phyloP scores from a whole-genome alignment of 1,140 invertebrate genomes.

The Magallana gigas region DNA sequence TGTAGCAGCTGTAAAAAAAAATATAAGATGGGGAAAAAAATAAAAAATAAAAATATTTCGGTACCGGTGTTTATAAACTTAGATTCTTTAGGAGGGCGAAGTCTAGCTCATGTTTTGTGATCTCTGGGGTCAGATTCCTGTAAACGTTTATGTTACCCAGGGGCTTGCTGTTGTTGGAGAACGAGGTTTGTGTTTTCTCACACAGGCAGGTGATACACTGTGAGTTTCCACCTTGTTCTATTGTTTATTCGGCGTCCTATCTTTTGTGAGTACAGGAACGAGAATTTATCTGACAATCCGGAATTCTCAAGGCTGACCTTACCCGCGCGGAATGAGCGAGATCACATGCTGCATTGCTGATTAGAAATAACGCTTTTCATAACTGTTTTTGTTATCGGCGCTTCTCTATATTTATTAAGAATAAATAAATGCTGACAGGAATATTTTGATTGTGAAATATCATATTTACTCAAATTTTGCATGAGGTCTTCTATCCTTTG shows the following conservation, averaged over 20 bases:
- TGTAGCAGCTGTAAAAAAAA: background rate
- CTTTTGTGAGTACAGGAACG: constrained; percentile 8
- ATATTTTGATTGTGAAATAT: constrained; percentile 15
- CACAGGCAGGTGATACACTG: background rate
- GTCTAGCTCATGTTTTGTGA: background rate
- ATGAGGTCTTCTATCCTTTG: background rate
- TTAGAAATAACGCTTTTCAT: constrained; percentile 4
- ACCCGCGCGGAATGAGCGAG: background rate
- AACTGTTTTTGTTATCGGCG: constrained; percentile 2
- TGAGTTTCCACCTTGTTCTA: constrained; percentile 6
- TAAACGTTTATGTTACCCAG: constrained; percentile 20
- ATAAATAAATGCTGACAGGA: background rate
- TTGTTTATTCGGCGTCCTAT: background rate
- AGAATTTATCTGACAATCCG: background rate
- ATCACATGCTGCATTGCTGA: constrained; percentile 17
- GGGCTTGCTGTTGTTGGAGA: background rate
- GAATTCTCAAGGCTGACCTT: background rate
- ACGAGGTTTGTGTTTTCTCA: constrained; percentile 17
- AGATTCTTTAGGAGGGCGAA: background rate
- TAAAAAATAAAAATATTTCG: background rate
- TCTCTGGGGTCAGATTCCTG: background rate
- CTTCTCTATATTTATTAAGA: constrained; percentile 16
- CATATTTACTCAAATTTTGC: background rate
- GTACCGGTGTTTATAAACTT: background rate
- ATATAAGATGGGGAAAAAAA: background rate